These are phyloP conservation scores for Stegodyphus mimosarum DNA, from an alignment of 1,140 invertebrate genomes.

Conservation along the genomic window DNA sequence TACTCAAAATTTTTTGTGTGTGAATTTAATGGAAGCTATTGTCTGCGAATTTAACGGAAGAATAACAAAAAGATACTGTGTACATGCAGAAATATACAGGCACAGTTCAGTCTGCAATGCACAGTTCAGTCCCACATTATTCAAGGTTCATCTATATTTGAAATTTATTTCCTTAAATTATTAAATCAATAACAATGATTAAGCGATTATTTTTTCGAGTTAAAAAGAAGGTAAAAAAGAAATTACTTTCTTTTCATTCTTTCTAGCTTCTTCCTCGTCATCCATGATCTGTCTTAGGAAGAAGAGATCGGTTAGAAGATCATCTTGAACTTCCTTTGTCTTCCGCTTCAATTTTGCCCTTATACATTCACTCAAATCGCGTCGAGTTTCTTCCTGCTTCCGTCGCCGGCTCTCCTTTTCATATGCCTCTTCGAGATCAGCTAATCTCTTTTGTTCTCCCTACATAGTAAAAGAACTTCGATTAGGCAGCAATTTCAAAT, in stretches of 20 bases:
- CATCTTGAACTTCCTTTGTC: slow-evolving; percentile 38
- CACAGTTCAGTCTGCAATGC: no score
- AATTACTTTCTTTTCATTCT: slow-evolving; percentile 21
- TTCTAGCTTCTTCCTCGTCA: slow-evolving; percentile 1
- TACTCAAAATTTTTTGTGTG: no score
- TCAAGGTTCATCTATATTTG: no score
- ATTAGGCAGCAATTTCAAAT: no score
- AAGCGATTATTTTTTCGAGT: not conserved
- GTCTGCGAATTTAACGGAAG: no score
- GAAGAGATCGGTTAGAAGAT: slow-evolving; percentile 25
- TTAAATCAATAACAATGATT: no score
- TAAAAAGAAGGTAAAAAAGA: not conserved
- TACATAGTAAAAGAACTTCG: not conserved
- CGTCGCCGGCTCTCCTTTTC: not conserved
- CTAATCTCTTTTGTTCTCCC: slow-evolving; percentile 23
- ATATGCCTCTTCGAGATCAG: slow-evolving; percentile 16
- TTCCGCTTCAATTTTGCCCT: slow-evolving; percentile 31
- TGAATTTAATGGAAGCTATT: no score
- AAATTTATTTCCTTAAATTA: no score
- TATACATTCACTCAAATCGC: slow-evolving; percentile 12
- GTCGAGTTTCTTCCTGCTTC: not conserved
- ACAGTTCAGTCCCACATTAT: no score
- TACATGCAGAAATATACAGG: no score
- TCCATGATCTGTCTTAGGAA: slow-evolving; percentile 32
- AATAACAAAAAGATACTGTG: no score